Evolutionary conservation across 2,113 vertebrate species (phyloP).

Genomic region (Ailurus styani): DNA sequence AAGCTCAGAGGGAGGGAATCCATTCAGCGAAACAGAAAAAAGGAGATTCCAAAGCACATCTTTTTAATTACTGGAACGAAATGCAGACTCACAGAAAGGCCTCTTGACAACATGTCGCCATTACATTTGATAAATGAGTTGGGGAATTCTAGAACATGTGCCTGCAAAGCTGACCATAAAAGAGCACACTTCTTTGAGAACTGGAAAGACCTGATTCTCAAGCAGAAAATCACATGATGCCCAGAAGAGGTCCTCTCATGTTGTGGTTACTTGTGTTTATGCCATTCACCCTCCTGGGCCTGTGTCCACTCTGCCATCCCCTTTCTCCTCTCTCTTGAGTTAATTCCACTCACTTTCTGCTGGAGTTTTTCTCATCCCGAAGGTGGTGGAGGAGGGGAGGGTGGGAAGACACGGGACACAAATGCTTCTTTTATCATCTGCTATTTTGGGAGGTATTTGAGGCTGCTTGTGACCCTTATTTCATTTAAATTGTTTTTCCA

Average conservation of each 20-base stretch:
- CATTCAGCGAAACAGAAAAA: conserved; percentile 16
- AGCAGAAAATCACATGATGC: neutral
- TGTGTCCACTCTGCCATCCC: rapidly evolving
- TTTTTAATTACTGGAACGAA: neutral
- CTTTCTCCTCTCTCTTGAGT: neutral
- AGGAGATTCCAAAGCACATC: neutral
- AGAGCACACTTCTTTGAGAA: neutral
- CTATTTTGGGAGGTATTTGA: conserved; percentile 18
- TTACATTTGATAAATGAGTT: neutral
- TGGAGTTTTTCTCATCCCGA: neutral
- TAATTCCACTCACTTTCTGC: neutral
- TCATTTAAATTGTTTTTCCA: conserved; percentile 37
- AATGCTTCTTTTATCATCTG: neutral
- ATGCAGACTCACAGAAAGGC: neutral
- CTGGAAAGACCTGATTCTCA: neutral
- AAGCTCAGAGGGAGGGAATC: neutral
- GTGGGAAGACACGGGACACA: neutral
- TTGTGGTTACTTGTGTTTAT: neutral
- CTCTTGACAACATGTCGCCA: neutral
- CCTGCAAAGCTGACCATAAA: neutral
- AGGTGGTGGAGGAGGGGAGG: neutral
- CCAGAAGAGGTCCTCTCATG: neutral
- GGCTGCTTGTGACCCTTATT: conserved; percentile 33
- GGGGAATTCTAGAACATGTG: neutral
- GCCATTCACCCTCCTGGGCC: rapidly evolving